Conservation (phyloP, 2,888 invertebrate genomes). For the Diachrysia chrysitis region DNA sequence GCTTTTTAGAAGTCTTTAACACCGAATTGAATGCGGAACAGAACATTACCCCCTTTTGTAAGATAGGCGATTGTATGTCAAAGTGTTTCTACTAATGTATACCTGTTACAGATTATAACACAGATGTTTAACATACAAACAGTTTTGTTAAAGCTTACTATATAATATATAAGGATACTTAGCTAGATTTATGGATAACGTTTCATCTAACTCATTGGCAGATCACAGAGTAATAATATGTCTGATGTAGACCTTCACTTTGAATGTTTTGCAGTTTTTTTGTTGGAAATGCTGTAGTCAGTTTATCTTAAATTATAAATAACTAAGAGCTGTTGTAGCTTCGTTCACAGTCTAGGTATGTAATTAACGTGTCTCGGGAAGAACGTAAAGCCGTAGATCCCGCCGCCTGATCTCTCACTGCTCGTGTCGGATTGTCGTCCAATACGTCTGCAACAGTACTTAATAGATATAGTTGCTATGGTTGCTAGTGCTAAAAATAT, state of each 20-base stretch:
- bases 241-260: neutral
- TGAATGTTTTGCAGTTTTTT: constrained; percentile 8
- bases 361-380: neutral
- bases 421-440: too few relatives aligned
- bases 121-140: neutral
- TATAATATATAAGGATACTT: too few relatives aligned
- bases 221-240: constrained; percentile 9
- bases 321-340: neutral
- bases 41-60: too few relatives aligned
- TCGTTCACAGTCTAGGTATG: neutral
- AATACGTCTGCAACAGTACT: too few relatives aligned
- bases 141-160: constrained; percentile 9
- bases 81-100: neutral
- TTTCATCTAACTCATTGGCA: constrained; percentile 14
- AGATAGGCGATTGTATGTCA: neutral
- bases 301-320: constrained; percentile 16
- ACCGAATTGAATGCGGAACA: too few relatives aligned
- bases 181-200: constrained; percentile 9
- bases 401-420: neutral
- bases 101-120: constrained; percentile 18
- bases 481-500: too few relatives aligned
- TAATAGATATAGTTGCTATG: too few relatives aligned
- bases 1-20: too few relatives aligned
- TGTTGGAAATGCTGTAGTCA: neutral
- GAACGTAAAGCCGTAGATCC: neutral